Evolutionary conservation across 2,113 vertebrate genomes (phyloP).

Genomic region (Phocoena phocoena): DNA sequence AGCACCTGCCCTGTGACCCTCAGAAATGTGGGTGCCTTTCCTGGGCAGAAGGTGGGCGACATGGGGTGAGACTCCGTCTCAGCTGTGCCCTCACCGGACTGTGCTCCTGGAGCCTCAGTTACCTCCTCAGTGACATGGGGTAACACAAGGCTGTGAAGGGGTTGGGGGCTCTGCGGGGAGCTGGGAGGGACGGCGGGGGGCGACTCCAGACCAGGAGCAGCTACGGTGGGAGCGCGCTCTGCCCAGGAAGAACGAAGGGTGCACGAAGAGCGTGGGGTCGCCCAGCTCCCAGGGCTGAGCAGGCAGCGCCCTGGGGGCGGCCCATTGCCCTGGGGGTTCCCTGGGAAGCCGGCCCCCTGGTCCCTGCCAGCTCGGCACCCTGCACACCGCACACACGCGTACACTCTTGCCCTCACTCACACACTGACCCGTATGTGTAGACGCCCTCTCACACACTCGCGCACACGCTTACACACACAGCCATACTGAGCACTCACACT

Average conservation of each 20-base stretch:
- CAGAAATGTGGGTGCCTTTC: neutral
- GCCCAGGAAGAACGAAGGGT: neutral
- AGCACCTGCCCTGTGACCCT: neutral
- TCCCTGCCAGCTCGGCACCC: neutral
- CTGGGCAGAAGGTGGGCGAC: neutral
- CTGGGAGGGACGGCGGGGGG: neutral
- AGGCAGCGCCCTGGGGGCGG: fast-evolving
- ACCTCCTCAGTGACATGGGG: neutral
- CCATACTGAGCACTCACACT: neutral
- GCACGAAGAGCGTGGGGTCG: neutral
- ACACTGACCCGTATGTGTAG: neutral
- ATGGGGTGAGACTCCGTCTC: neutral
- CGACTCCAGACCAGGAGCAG: neutral
- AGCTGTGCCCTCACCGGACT: neutral
- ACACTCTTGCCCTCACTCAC: neutral
- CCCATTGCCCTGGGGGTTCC: neutral
- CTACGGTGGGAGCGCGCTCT: too few species aligned
- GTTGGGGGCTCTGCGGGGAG: neutral
- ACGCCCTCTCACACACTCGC: neutral
- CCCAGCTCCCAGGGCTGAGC: neutral
- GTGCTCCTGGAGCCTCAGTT: neutral
- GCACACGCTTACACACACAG: neutral
- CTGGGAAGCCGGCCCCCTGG: neutral
- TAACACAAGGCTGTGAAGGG: neutral
- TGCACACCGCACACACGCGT: neutral